Evolutionary conservation across 1,140 invertebrate genomes (phyloP), one percentile per base, ranked within the genome.

Genomic region (Nephila pilipes): DNA sequence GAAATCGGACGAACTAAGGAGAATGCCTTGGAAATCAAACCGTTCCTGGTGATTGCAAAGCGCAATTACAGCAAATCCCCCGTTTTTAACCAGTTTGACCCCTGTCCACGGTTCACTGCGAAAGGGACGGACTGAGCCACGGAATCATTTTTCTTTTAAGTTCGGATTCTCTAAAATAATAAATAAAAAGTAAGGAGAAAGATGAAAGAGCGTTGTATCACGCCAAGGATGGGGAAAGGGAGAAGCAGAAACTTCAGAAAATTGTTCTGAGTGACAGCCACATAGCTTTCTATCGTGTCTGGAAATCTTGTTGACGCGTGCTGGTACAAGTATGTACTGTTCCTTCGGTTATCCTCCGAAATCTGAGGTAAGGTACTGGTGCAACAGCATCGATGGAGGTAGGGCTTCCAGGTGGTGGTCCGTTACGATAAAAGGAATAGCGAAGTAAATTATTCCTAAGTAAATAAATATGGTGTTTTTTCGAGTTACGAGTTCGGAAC

Each of bases 81-180:
- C 69, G 25, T 55, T 65, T 93, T 93, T 93, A 93, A 93, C 91
- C 91, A 93, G 32, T 93, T 93, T 93, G 91, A 93, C 91, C 91
- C 90, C 90, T 32, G 25, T 65, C n/a, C 85, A 93, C 55, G 91
- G 91, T 69, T 93, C 91, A 93, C 60, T 80, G 91, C 5, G 14
- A 93, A 87, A 80, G 91, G 85, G 80, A 93, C 83, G 85, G 69
- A 55, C 83, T 20, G 69, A 36, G 36, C 79, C 58, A 85, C 10
- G 8, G 10, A 75, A 38, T 57, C 69, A 87, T 93, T 93, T 93
- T 79, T 93, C 85, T 87, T 93, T 87, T 36, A 25, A 55, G 16
- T 79, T 32, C 65, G 10, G 32, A 75, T 63, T 38, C 60, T 85
- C 46, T 65, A 92, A 69, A 79, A 90, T 79, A 90, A 90, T 90